A percentile compares a stretch with the other conserved stretches of the same genome.
Conservation (phyloP, 2,113 vertebrate genomes). For the Lathamus discolor region DNA sequence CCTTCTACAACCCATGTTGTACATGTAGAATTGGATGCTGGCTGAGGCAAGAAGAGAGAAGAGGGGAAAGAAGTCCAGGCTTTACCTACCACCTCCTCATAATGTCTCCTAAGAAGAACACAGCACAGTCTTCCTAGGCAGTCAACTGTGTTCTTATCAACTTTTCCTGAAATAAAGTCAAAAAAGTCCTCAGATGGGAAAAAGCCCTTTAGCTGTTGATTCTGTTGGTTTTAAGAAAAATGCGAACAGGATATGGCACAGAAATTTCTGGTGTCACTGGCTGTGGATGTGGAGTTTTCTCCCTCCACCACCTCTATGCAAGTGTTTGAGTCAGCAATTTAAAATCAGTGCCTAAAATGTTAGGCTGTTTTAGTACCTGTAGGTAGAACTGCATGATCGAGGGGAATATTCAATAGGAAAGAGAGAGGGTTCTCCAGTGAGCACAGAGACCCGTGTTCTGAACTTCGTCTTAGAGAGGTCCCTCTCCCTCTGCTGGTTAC, state of each 20-base stretch:
- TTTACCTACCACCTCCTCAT: background rate
- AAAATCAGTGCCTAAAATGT: background rate
- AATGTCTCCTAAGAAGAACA: background rate
- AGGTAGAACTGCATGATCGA: background rate
- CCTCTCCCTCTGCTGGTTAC: background rate
- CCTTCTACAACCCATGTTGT: background rate
- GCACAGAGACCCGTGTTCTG: background rate
- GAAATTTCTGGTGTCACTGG: background rate
- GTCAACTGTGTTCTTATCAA: background rate
- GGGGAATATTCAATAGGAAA: background rate
- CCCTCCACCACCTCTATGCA: background rate
- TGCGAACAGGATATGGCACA: background rate
- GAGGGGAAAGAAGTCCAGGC: background rate
- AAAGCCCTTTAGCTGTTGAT: background rate
- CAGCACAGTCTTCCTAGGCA: background rate
- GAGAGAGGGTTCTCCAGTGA: background rate
- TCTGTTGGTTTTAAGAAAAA: background rate
- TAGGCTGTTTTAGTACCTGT: background rate
- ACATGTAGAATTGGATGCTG: background rate
- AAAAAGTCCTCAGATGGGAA: background rate
- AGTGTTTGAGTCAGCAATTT: background rate
- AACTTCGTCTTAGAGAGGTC: background rate
- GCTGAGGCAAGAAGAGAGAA: background rate
- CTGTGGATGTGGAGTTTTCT: background rate
- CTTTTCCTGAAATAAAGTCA: background rate